A percentile compares a stretch with the other conserved stretches of the same genome.
phyloP scores from a whole-genome alignment of 92 coral and sea anemone species.

The Blastomussa wellsi region DNA sequence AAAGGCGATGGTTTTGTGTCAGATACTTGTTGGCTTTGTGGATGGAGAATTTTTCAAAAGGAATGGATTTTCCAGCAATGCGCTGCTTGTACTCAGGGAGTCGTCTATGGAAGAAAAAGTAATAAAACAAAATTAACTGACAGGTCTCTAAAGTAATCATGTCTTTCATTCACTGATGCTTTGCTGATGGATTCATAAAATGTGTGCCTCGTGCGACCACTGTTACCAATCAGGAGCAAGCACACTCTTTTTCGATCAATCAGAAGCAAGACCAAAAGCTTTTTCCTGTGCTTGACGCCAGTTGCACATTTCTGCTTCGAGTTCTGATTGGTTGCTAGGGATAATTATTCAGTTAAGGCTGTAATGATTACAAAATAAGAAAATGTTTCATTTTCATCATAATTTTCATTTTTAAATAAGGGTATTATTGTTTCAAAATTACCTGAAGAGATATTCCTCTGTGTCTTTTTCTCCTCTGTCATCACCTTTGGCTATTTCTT shows the following conservation, averaged over 20 bases:
- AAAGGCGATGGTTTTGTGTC: conserved; percentile 81
- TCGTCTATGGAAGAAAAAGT: conserved; percentile 44
- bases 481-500: conserved; percentile 60
- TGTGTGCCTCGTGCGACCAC: not conserved
- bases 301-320: not conserved
- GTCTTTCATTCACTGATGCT: not conserved
- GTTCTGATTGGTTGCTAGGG: too few species aligned
- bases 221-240: too few species aligned
- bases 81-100: conserved; percentile 93
- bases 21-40: conserved; percentile 86
- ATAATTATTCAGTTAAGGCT: too few species aligned
- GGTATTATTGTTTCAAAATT: not conserved
- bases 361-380: too few species aligned
- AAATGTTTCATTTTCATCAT: too few species aligned
- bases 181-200: not conserved
- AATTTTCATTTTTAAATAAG: not conserved
- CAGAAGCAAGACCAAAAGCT: not conserved
- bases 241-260: not conserved
- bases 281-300: not conserved
- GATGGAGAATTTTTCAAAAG: conserved; percentile 92
- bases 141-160: not conserved
- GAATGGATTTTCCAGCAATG: conserved; percentile 97
- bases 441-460: conserved; percentile 94
- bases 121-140: not conserved
- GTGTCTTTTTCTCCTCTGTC: conserved; percentile 74